These are phyloP conservation scores for Listronotus oregonensis DNA, from an alignment of 1,140 invertebrate species.

Conservation along the genomic window DNA sequence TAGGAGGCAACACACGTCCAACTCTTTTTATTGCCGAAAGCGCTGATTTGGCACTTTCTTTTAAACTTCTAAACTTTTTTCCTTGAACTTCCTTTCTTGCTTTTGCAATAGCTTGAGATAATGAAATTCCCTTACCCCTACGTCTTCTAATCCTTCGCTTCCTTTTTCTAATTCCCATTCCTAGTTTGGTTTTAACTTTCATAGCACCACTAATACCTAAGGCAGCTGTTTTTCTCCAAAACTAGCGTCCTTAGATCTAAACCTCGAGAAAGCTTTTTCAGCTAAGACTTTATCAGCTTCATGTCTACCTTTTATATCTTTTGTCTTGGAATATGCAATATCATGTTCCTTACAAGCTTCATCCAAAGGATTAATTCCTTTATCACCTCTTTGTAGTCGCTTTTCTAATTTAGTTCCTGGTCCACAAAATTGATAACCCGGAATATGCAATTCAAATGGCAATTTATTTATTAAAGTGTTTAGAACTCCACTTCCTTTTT, in stretches of 20 bases:
- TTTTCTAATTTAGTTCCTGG: too few species aligned
- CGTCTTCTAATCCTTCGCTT: slow-evolving; percentile 2
- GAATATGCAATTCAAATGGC: too few species aligned
- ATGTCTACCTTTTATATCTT: slow-evolving; percentile 49
- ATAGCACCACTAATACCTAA: slow-evolving; percentile 45
- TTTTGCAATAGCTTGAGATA: too few species aligned
- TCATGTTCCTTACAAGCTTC: slow-evolving; percentile 44
- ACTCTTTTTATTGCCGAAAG: slow-evolving; percentile 1
- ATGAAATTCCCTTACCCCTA: too few species aligned
- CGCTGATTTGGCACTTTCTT: too few species aligned
- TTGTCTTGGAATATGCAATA: slow-evolving; percentile 52
- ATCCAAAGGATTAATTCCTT: too few species aligned
- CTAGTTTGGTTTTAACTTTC: slow-evolving; percentile 51
- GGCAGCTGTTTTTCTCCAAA: slow-evolving; percentile 47
- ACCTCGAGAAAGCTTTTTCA: slow-evolving; percentile 50
- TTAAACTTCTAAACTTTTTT: too few species aligned
- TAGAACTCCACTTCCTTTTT: too few species aligned
- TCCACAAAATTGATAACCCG: too few species aligned
- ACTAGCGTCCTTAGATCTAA: slow-evolving; percentile 50
- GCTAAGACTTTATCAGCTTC: slow-evolving; percentile 53
- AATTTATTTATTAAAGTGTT: too few species aligned
- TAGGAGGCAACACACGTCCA: background rate
- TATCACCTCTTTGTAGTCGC: too few species aligned
- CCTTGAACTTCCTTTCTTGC: too few species aligned
- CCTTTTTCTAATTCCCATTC: slow-evolving; percentile 41